Base-by-base conservation (phyloP, 1,140 invertebrate genomes). In the Pseudachorutes palmiensis region DNA sequence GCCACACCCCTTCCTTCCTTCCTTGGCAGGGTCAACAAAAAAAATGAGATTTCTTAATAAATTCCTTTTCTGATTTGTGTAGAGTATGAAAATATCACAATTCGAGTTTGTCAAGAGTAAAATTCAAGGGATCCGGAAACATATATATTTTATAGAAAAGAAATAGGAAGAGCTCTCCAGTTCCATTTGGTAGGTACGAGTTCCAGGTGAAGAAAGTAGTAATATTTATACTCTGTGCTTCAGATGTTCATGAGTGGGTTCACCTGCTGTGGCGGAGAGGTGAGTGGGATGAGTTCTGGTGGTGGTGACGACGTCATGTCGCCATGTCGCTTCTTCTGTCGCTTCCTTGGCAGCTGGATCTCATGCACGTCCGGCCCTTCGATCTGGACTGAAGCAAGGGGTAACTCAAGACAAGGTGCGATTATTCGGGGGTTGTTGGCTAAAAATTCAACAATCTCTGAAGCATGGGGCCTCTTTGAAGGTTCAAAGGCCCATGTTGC, bases 391-490 rank as follows among this genome's bases (percentile, higher is more conserved):
- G 86, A 87, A 1, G 87, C 81, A 2, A 85, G 75, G 0, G 91
- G 90, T 24, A 87, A 83, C 75, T 93, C 90, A 1, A 92, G 78
- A 74, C 88, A 89, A 0, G 92, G 90, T 2, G 83, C 79, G 19
- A 94, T 78, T 5, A 94, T 81, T n/a, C 86, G 82, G 3, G 88
- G 86, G 77, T 87, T 86, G 30, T 51, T 86, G 0, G 86, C 86
- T 29, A 95, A 79, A 69, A 88, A 87, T 65, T 91, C 90, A 0
- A 90, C 86, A 32, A 94, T 86, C 76, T 90, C 87, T 0, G 82
- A 81, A 0, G 90, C 88, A 9, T 83, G 82, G 1, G 90, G 89
- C 1, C 92, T 82, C 67, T 85, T 82, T 31, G 82, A 81, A n/a
- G 83, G 78, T 26, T 89, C 85, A 59, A 80, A 80, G 31, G 83